Conservation (phyloP, 2,888 invertebrate species). For the Clostera curtula region DNA sequence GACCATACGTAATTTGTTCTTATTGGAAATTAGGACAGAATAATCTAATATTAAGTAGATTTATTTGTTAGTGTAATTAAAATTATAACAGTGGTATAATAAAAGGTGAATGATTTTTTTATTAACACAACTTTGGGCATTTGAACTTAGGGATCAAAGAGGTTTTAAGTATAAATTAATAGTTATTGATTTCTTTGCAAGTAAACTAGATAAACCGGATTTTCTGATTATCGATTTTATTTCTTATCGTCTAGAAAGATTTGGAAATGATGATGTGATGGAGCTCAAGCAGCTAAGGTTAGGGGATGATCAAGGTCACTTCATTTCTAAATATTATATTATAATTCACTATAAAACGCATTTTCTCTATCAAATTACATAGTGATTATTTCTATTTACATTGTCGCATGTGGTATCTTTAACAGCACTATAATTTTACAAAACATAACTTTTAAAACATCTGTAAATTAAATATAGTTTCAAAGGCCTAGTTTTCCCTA, state of each 20-base stretch:
- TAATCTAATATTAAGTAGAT: too few relatives aligned
- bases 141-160: too few relatives aligned
- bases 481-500: slow-evolving; percentile 53
- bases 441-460: slow-evolving; percentile 40
- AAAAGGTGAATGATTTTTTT: too few relatives aligned
- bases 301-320: slow-evolving; percentile 71
- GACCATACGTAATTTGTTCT: too few relatives aligned
- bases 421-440: slow-evolving; percentile 50
- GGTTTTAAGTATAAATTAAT: too few relatives aligned
- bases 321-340: slow-evolving; percentile 67
- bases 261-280: slow-evolving; percentile 43
- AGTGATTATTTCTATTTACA: slow-evolving; percentile 44
- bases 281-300: slow-evolving; percentile 64
- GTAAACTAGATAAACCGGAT: slow-evolving; percentile 7
- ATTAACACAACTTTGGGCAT: too few relatives aligned
- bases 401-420: slow-evolving; percentile 53
- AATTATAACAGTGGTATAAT: too few relatives aligned
- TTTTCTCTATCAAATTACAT: slow-evolving; percentile 42
- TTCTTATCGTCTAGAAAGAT: slow-evolving; percentile 30
- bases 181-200: too few relatives aligned
- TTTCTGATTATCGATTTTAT: slow-evolving; percentile 9
- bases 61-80: too few relatives aligned
- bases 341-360: slow-evolving; percentile 55
- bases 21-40: too few relatives aligned
- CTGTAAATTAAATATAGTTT: slow-evolving; percentile 36